Percentiles rank a stretch among this genome's conserved stretches.
These are phyloP conservation scores for Rhaphigaster nebulosa DNA, from an alignment of 2,888 invertebrate species.

Conservation along the genomic window DNA sequence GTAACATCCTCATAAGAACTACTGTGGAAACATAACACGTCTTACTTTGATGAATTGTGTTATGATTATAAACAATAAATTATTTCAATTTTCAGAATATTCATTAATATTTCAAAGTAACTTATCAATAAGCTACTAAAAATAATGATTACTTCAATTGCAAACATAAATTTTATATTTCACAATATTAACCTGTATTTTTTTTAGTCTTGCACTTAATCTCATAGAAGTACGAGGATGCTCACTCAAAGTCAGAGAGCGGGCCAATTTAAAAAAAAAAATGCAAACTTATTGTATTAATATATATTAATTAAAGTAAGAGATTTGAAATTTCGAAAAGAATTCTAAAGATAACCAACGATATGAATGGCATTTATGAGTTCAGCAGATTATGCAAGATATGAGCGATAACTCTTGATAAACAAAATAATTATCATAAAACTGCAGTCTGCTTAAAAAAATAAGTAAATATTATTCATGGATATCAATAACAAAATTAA, in stretches of 20 bases:
- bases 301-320: background rate
- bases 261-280: background rate
- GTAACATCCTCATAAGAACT: background rate
- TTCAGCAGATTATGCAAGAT: constrained; percentile 15
- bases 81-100: no score
- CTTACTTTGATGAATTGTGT: no score
- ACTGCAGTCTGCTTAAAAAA: background rate
- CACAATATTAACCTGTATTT: background rate
- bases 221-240: background rate
- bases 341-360: background rate
- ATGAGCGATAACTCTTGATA: background rate
- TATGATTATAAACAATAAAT: no score
- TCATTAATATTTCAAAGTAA: no score
- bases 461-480: background rate
- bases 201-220: background rate
- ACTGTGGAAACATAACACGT: background rate
- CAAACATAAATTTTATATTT: background rate
- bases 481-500: background rate
- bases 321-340: background rate
- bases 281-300: no score
- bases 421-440: background rate
- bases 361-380: constrained; percentile 9
- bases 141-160: background rate
- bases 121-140: no score
- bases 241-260: no score